Base-by-base conservation (phyloP, 2,888 invertebrate genomes). In the Xylota segnis region DNA sequence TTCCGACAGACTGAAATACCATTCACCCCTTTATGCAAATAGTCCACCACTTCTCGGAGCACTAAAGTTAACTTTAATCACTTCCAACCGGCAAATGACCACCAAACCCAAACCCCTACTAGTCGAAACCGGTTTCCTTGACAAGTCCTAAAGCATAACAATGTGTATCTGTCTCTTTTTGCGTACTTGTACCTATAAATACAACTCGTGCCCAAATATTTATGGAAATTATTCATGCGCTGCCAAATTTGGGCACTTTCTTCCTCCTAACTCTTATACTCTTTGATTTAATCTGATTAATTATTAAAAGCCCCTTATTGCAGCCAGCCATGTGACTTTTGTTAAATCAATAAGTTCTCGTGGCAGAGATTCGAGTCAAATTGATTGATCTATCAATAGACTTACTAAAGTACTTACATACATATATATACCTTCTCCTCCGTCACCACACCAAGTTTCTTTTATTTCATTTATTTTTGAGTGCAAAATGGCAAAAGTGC, bases 291-390 rank as follows among this genome's bases (percentile, higher is more conserved):
- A 32, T 32, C 14, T 16, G 32, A 56, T 16, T 32, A 56, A 56
- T 56, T 56, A 32, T 4, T 12, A 6, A 12, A 23, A n/a, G 14
- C n/a, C n/a, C 37, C 29, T 58, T 70, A 45, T 37, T 23, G 32
- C 32, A 54, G 9, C 7, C 65, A 58, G 16, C 45, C 50, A 77
- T 68, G 52, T 43, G 68, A 59, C 68, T 32, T 50, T 76, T 68
- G 50, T 59, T 59, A 34, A 54, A 77, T 68, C 58, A 77, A 77
- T 77, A 68, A 59, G 23, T 68, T 50, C 52, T 23, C 58, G 40
- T 50, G 29, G 23, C 47, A 47, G 18, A 56, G 56, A 47, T 58
- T 47, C 16, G n/a, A 43, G 34, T 23, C 12, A 16, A 58, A 27
- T 27, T 61, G n/a, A 43, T 59, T 34, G n/a, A 59, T 40, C 56